phyloP scores from a whole-genome alignment of 2,888 invertebrate genomes.

The Pocota personata region DNA sequence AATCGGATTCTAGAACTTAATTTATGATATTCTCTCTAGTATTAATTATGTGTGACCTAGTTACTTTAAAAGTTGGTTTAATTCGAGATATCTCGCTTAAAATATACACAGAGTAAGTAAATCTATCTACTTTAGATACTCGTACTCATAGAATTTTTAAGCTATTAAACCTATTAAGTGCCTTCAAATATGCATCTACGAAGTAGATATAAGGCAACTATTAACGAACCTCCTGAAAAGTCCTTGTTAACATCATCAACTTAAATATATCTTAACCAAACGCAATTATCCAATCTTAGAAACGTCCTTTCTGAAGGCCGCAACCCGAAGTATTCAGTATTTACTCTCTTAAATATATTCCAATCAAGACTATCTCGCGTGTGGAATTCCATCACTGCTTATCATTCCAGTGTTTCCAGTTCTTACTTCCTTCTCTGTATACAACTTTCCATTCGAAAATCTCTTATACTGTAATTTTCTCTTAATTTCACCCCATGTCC shows the following conservation, averaged over 20 bases:
- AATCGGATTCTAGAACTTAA: conserved; percentile 40
- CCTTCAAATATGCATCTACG: no score
- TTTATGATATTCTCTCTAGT: conserved; percentile 16
- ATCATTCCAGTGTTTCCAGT: conserved; percentile 14
- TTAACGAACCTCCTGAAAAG: neutral
- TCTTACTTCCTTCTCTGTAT: neutral
- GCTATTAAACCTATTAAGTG: no score
- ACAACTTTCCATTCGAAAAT: conserved; percentile 24
- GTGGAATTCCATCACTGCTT: conserved; percentile 11
- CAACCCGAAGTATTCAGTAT: neutral
- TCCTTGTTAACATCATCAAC: neutral
- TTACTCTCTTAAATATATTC: neutral
- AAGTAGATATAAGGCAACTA: neutral
- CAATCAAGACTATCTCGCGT: neutral
- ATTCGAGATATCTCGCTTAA: neutral
- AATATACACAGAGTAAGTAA: neutral
- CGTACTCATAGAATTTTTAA: no score
- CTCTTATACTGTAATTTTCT: conserved; percentile 57
- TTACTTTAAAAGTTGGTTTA: neutral
- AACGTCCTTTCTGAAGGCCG: conserved; percentile 23
- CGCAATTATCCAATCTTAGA: conserved; percentile 1
- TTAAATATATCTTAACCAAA: neutral
- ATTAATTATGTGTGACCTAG: conserved; percentile 39
- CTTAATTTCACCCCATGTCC: neutral
- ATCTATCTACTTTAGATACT: no score